Evolutionary conservation across 2,797 vertebrate species (phyloP).

Genomic region (Sparidentex hasta): DNA sequence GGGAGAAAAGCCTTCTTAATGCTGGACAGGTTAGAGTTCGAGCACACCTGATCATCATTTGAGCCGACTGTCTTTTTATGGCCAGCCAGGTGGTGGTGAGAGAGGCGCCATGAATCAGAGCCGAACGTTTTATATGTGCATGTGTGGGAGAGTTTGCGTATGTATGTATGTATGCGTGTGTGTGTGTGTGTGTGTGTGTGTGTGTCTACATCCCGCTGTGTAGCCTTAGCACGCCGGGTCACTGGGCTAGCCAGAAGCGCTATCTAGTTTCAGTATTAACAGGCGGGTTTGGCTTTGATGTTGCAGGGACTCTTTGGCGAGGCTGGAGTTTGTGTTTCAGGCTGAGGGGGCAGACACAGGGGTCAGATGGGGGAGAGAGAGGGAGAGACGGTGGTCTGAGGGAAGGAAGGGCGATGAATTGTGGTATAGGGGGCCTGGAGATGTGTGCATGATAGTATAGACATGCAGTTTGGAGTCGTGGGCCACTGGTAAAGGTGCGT

Average conservation of each 20-base stretch:
- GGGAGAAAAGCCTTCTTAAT: conserved; percentile 45
- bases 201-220: conserved; percentile 57
- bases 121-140: conserved; percentile 38
- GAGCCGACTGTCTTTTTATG: conserved; percentile 47
- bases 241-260: conserved; percentile 55
- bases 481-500: conserved; percentile 57
- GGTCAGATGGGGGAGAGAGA: conserved; percentile 42
- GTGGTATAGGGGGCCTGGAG: conserved; percentile 18
- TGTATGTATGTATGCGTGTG: conserved; percentile 5
- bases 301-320: conserved; percentile 12
- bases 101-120: conserved; percentile 54
- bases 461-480: conserved; percentile 42
- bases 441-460: conserved; percentile 37
- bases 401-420: conserved; percentile 30
- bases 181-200: conserved; percentile 18
- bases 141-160: conserved; percentile 40
- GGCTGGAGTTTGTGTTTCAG: conserved; percentile 68
- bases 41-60: conserved; percentile 67
- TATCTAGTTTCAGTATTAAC: conserved; percentile 78
- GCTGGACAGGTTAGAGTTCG: conserved; percentile 57
- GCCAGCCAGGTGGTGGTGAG: conserved; percentile 54
- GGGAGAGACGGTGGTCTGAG: background rate
- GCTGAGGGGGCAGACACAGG: conserved; percentile 54
- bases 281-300: conserved; percentile 74
- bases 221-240: conserved; percentile 55